Evolutionary conservation across 1,140 invertebrate genomes (phyloP).

Genomic region (Pantala flavescens): DNA sequence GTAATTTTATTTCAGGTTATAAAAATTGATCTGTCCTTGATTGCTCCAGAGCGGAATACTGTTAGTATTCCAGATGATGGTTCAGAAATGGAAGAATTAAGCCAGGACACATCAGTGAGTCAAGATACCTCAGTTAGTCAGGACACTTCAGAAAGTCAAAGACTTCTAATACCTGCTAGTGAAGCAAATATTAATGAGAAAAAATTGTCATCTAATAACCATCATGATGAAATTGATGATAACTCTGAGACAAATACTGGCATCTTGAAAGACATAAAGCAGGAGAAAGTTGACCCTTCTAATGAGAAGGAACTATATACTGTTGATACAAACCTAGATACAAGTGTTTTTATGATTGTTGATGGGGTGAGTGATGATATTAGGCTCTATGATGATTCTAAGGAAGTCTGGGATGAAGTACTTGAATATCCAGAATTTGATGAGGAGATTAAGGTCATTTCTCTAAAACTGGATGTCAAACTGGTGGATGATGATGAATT

Average conservation of each 20-base stretch:
- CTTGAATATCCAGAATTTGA: background rate
- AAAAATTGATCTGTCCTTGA: background rate
- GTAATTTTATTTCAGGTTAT: background rate
- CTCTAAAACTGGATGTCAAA: background rate
- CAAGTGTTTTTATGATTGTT: background rate
- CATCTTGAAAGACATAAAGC: too few species aligned
- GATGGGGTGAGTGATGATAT: background rate
- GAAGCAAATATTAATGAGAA: too few species aligned
- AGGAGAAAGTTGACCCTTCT: too few species aligned
- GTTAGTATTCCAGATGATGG: background rate
- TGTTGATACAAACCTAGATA: background rate
- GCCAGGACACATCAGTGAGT: too few species aligned
- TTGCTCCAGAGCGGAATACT: background rate
- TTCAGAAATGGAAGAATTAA: background rate
- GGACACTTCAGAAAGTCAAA: too few species aligned
- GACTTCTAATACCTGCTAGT: too few species aligned
- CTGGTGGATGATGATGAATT: background rate
- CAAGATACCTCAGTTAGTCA: too few species aligned
- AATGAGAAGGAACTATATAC: background rate
- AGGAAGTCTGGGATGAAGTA: background rate
- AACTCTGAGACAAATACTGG: too few species aligned
- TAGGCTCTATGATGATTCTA: background rate
- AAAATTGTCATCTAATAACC: too few species aligned
- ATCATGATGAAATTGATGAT: too few species aligned
- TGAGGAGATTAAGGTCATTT: background rate